Evolutionary conservation across 2,113 vertebrate species (phyloP).

Genomic region (Ptilorrhoa leucosticta): DNA sequence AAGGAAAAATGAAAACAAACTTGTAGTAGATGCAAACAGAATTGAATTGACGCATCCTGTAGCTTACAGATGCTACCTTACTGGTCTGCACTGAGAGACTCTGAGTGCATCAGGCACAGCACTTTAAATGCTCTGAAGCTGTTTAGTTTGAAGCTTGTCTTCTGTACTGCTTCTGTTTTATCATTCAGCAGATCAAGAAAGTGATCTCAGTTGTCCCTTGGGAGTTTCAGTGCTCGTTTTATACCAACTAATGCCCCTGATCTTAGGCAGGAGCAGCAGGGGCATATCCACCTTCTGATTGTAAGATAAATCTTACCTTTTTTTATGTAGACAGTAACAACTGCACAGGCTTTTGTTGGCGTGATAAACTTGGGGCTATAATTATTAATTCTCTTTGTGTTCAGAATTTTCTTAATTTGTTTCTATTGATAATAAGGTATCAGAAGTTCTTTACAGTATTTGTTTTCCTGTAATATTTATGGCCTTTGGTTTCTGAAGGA

Average conservation of each 20-base stretch:
- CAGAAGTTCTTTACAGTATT: background rate
- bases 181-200: background rate
- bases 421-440: background rate
- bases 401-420: background rate
- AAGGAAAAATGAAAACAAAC: background rate
- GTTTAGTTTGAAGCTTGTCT: background rate
- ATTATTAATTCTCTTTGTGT: background rate
- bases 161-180: background rate
- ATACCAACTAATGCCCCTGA: background rate
- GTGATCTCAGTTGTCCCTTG: background rate
- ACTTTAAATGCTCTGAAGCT: background rate
- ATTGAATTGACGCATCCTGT: fast-evolving
- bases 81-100: background rate
- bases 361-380: background rate
- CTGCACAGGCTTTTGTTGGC: background rate
- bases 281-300: background rate
- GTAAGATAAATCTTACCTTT: background rate
- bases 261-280: background rate
- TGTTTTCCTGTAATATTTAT: background rate
- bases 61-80: background rate
- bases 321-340: background rate
- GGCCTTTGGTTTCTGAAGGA: background rate
- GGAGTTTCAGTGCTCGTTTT: background rate
- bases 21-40: background rate
- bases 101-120: background rate